A percentile compares a stretch with the other conserved stretches of the same genome.
Conservation (phyloP, 2,113 vertebrate genomes). For the Pterophyllum scalare region DNA sequence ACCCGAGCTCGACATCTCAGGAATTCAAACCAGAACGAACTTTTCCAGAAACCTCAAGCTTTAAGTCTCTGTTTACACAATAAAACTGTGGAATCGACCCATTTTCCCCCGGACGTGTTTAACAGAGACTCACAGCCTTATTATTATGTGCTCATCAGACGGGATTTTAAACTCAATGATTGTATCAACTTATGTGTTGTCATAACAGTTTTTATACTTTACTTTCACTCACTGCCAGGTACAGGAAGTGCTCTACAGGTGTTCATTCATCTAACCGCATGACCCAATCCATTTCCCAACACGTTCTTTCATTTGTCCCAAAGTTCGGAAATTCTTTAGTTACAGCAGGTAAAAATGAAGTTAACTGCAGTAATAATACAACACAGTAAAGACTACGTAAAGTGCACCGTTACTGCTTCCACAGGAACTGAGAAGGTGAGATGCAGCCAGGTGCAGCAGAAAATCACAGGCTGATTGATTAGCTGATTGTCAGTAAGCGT, state of each 20-base stretch:
- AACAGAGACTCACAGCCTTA: neutral
- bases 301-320: neutral
- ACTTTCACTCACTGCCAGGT: neutral
- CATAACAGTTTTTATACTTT: neutral
- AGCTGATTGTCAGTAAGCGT: no score
- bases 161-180: neutral
- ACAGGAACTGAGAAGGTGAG: neutral
- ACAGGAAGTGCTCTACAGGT: neutral
- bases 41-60: constrained; percentile 4
- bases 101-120: neutral
- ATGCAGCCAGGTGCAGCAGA: neutral
- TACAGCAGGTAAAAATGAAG: neutral
- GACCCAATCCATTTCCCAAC: neutral
- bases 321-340: neutral
- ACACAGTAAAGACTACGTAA: neutral
- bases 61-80: neutral
- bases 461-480: neutral
- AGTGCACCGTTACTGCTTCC: neutral
- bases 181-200: neutral
- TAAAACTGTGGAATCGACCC: neutral
- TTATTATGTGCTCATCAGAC: constrained; percentile 4
- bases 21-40: neutral
- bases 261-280: neutral
- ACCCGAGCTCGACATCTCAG: neutral
- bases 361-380: neutral